Evolutionary conservation across 2,888 invertebrate genomes (phyloP).

Genomic region (Hybos culiciformis): DNA sequence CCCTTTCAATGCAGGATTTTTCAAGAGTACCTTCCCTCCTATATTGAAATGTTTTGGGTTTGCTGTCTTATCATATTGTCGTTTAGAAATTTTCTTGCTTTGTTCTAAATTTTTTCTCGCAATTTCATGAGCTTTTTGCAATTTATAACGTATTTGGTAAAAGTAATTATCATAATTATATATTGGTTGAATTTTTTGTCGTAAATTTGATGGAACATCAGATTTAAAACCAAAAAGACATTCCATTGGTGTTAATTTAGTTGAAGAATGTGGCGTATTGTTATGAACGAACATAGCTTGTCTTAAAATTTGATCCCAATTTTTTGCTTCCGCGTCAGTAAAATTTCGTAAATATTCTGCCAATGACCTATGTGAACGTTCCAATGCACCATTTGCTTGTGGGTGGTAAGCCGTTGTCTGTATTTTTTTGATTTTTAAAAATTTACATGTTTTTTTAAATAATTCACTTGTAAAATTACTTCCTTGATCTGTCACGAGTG

Average conservation of each 20-base stretch:
- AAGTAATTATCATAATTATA: too few relatives aligned
- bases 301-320: too few relatives aligned
- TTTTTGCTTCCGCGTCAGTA: too few relatives aligned
- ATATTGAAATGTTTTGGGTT: background rate
- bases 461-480: background rate
- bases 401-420: background rate
- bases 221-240: background rate
- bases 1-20: background rate
- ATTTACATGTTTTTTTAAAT: background rate
- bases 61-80: background rate
- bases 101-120: too few relatives aligned
- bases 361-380: background rate
- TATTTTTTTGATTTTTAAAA: background rate
- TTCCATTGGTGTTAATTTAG: too few relatives aligned
- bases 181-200: background rate
- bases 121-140: too few relatives aligned
- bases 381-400: constrained; percentile 1
- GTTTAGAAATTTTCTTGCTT: too few relatives aligned
- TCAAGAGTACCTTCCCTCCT: background rate
- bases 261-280: too few relatives aligned
- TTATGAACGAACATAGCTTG: too few relatives aligned
- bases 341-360: background rate
- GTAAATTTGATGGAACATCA: background rate
- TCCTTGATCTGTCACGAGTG: background rate
- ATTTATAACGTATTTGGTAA: too few relatives aligned